Evolutionary conservation across 2,888 invertebrate genomes (phyloP).

Genomic region (Drosophila subquinaria): DNA sequence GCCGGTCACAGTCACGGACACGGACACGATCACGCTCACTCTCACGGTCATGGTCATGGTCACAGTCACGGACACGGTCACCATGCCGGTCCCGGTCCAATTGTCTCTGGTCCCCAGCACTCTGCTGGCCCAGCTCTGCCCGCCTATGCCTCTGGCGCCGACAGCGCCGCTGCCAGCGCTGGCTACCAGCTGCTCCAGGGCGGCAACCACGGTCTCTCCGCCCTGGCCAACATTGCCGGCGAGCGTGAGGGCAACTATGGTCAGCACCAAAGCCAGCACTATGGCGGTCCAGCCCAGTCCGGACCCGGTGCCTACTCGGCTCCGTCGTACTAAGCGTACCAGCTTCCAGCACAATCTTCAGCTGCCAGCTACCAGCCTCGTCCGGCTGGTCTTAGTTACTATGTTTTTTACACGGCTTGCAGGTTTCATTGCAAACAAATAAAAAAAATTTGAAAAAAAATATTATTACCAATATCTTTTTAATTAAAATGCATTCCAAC

Average conservation of each 20-base stretch:
- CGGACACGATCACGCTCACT: slow-evolving; percentile 11
- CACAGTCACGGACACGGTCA: slow-evolving; percentile 34
- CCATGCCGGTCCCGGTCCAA: slow-evolving; percentile 45
- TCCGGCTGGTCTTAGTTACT: slow-evolving; percentile 63
- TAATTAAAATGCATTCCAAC: too few relatives aligned
- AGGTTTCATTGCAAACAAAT: slow-evolving; percentile 72
- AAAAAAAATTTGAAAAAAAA: slow-evolving; percentile 60
- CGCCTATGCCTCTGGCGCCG: slow-evolving; percentile 72
- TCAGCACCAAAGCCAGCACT: slow-evolving; percentile 36
- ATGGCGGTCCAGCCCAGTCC: slow-evolving; percentile 50
- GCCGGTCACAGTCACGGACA: slow-evolving; percentile 14
- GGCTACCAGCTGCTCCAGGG: slow-evolving; percentile 80
- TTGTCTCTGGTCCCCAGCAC: slow-evolving; percentile 48
- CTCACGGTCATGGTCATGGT: slow-evolving; percentile 9
- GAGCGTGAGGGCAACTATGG: slow-evolving; percentile 60
- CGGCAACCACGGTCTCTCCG: slow-evolving; percentile 75
- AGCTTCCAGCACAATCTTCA: slow-evolving; percentile 6
- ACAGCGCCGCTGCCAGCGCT: slow-evolving; percentile 72
- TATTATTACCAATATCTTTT: too few relatives aligned
- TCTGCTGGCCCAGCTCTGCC: slow-evolving; percentile 58
- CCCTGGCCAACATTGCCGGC: slow-evolving; percentile 73
- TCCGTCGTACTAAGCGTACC: slow-evolving; percentile 55
- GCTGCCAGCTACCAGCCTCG: slow-evolving; percentile 29
- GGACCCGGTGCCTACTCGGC: slow-evolving; percentile 50
- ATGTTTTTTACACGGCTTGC: slow-evolving; percentile 57